Conservation (phyloP, 2,113 vertebrate species). For the Pteropus alecto region DNA sequence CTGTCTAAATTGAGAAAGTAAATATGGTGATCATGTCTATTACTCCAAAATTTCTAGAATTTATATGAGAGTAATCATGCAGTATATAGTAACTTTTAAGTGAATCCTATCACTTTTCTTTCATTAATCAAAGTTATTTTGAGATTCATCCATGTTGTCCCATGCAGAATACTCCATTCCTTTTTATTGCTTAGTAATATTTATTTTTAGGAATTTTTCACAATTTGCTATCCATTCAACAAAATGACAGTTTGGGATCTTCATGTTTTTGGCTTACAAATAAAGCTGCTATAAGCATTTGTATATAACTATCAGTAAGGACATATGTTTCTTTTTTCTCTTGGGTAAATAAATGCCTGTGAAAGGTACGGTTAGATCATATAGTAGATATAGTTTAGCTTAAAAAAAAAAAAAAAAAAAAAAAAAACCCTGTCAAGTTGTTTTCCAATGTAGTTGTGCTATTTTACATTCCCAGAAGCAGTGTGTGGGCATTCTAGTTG, state of each 20-base stretch:
- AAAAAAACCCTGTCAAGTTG: neutral
- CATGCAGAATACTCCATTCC: neutral
- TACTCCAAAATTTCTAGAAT: neutral
- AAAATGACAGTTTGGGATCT: neutral
- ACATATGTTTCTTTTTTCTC: neutral
- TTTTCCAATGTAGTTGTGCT: neutral
- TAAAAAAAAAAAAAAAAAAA: neutral
- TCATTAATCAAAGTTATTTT: neutral
- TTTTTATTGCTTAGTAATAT: neutral
- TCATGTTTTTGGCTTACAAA: neutral
- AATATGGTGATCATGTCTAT: neutral
- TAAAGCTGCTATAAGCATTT: neutral
- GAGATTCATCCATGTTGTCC: neutral
- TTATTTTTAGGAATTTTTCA: neutral
- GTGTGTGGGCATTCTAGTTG: neutral
- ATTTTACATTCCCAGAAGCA: neutral
- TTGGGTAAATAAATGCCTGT: neutral
- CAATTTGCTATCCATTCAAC: neutral
- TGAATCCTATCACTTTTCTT: neutral
- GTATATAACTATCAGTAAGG: neutral
- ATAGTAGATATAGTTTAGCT: neutral
- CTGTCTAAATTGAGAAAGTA: neutral
- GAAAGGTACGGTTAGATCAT: neutral
- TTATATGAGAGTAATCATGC: neutral
- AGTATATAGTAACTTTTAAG: neutral